These are phyloP conservation scores for Phataginus tetradactyla DNA, from an alignment of 2,797 vertebrate species.

Conservation along the genomic window DNA sequence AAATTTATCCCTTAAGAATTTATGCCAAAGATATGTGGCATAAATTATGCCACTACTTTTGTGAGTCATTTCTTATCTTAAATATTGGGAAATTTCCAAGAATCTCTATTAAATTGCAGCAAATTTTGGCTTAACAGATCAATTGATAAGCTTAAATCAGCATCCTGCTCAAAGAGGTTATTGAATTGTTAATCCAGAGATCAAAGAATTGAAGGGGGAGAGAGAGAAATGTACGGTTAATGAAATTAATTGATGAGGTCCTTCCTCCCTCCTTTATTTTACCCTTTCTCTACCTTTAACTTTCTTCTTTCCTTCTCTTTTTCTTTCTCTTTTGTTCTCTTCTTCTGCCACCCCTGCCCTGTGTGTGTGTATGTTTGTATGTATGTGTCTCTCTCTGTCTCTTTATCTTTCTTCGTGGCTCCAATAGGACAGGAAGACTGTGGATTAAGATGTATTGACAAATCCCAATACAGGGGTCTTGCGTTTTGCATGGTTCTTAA, in stretches of 20 bases:
- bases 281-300: background rate
- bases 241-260: background rate
- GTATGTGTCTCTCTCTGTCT: background rate
- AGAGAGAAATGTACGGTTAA: background rate
- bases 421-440: background rate
- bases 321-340: background rate
- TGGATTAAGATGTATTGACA: background rate
- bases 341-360: too few relatives aligned
- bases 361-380: too few relatives aligned
- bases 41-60: background rate
- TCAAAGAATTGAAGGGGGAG: background rate
- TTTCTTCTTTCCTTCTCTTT: background rate
- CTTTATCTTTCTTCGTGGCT: background rate
- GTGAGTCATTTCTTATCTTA: conserved; percentile 24
- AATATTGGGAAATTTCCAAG: conserved; percentile 17
- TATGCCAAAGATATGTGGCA: background rate
- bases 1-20: too few relatives aligned
- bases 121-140: conserved; percentile 8
- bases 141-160: background rate
- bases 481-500: background rate
- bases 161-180: background rate
- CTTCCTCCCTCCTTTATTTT: too few relatives aligned
- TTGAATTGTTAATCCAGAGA: background rate
- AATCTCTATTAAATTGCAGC: background rate
- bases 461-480: background rate